These are phyloP conservation scores for Drosophila silvestris DNA, from an alignment of 2,888 invertebrate genomes.

Conservation along the genomic window DNA sequence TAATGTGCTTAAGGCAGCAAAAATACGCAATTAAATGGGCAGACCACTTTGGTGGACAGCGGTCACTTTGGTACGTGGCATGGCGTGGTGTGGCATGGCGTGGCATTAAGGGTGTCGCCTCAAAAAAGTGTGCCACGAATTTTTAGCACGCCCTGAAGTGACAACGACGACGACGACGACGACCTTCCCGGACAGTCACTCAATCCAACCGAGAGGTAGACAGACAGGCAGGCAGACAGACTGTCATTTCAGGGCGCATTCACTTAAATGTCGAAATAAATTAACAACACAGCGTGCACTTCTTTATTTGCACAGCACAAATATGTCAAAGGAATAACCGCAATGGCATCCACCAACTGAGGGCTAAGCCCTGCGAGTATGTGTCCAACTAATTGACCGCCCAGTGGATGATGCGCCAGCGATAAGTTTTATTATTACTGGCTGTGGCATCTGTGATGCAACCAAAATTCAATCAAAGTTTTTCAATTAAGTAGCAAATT, in stretches of 20 bases:
- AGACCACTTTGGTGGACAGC: slow-evolving; percentile 42
- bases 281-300: slow-evolving; percentile 19
- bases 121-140: slow-evolving; percentile 45
- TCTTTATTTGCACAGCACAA: slow-evolving; percentile 13
- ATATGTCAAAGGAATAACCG: slow-evolving; percentile 38
- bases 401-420: slow-evolving; percentile 9
- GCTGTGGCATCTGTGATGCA: slow-evolving; percentile 44
- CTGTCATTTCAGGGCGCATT: slow-evolving; percentile 32
- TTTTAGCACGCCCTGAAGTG: slow-evolving; percentile 16
- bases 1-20: slow-evolving; percentile 58
- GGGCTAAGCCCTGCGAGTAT: slow-evolving; percentile 6
- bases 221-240: slow-evolving; percentile 17
- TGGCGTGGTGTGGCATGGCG: background rate
- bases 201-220: slow-evolving; percentile 18
- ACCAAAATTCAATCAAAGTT: slow-evolving; percentile 61
- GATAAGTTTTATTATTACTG: slow-evolving; percentile 27
- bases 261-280: slow-evolving; percentile 53
- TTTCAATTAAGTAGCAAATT: slow-evolving; percentile 58
- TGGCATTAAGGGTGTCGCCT: slow-evolving; percentile 39
- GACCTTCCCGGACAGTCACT: slow-evolving; percentile 57
- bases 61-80: slow-evolving; percentile 37
- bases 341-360: slow-evolving; percentile 9
- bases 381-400: slow-evolving; percentile 42
- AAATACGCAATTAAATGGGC: slow-evolving; percentile 60
- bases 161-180: slow-evolving; percentile 24